These are phyloP conservation scores for Oxyruncus cristatus DNA, from an alignment of 2,113 vertebrate species.

Conservation along the genomic window DNA sequence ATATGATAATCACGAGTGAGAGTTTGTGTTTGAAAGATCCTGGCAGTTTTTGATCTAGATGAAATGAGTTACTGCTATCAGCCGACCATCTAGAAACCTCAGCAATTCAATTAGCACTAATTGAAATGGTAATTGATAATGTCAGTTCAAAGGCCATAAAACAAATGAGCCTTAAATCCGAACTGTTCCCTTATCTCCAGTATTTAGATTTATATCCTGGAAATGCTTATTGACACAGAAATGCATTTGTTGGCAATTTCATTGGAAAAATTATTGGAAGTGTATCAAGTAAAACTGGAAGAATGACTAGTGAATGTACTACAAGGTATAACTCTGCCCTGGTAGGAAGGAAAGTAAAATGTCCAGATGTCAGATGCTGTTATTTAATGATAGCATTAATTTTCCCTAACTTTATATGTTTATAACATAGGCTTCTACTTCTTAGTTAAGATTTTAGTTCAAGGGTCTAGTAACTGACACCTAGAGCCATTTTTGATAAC, in stretches of 20 bases:
- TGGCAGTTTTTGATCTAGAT: not conserved
- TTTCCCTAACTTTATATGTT: not conserved
- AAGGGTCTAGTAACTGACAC: not conserved
- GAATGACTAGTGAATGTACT: not conserved
- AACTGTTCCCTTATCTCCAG: not conserved
- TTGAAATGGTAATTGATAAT: constrained; percentile 39
- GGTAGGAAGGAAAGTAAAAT: not conserved
- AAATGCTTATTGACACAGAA: constrained; percentile 39
- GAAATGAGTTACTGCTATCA: constrained; percentile 32
- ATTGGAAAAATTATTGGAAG: constrained; percentile 4
- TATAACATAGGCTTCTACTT: not conserved
- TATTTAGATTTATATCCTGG: constrained; percentile 13
- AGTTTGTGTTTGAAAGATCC: not conserved
- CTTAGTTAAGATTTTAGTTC: not conserved
- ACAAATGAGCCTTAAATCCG: constrained; percentile 36
- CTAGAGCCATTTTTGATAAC: not conserved
- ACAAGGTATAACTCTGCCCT: not conserved
- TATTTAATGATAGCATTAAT: not conserved
- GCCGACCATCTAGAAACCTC: not conserved
- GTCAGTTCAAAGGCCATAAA: not conserved
- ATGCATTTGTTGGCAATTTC: not conserved
- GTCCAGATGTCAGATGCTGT: not conserved
- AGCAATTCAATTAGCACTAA: constrained; percentile 37
- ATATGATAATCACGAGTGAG: not conserved
- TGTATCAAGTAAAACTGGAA: not conserved